These are phyloP conservation scores for Talpa occidentalis DNA, from an alignment of 2,113 vertebrate genomes.

Conservation along the genomic window DNA sequence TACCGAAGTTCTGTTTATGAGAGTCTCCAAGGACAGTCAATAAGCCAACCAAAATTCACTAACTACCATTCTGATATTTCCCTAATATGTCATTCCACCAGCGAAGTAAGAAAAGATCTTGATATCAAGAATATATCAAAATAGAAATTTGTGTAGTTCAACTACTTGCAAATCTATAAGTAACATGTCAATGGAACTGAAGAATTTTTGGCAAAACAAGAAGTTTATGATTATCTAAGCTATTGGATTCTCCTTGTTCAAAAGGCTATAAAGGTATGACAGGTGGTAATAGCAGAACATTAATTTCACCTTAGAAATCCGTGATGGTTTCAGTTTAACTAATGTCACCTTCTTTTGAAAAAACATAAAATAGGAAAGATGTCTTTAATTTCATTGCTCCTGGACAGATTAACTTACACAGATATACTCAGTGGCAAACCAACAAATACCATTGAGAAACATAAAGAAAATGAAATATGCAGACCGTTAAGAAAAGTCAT, in stretches of 20 bases:
- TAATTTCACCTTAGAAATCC: not conserved
- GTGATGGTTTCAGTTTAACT: not conserved
- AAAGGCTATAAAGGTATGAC: not conserved
- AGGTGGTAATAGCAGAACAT: not conserved
- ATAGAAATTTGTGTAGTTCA: not conserved
- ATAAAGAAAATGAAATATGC: not conserved
- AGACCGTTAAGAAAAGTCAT: not conserved
- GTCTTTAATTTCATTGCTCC: not conserved
- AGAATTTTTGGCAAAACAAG: not conserved
- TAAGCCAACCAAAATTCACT: not conserved
- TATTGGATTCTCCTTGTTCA: not conserved
- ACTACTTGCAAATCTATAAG: not conserved
- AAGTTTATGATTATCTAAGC: not conserved
- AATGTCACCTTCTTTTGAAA: not conserved
- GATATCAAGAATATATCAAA: not conserved
- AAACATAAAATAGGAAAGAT: conserved; percentile 11
- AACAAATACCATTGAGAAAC: not conserved
- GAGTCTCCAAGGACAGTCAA: not conserved
- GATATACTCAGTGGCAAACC: not conserved
- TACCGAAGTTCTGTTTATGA: not conserved
- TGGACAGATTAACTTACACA: not conserved
- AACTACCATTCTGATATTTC: not conserved
- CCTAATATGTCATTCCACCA: not conserved
- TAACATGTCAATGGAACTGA: not conserved
- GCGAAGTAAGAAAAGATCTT: not conserved